Conservation (phyloP, 1,140 invertebrate species). For the Aporrectodea caliginosa region DNA sequence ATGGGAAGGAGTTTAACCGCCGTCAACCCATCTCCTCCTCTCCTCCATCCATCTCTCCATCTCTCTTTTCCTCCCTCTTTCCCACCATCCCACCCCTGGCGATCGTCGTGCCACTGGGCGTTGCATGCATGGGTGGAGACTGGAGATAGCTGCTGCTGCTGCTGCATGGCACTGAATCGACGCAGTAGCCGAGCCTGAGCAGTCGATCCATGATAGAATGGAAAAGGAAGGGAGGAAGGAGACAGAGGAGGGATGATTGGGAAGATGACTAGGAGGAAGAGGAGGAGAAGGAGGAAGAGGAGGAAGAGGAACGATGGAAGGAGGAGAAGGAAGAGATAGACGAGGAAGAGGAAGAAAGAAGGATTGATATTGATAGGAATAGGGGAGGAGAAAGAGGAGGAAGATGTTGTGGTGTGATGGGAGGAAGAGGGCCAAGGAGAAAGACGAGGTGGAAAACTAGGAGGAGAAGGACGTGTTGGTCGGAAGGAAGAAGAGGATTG, state of each 20-base stretch:
- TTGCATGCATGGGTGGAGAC: background rate
- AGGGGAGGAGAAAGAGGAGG: background rate
- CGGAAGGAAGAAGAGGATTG: background rate
- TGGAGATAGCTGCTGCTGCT: too few species aligned
- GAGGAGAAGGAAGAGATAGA: background rate
- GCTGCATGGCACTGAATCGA: too few species aligned
- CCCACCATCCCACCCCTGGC: background rate
- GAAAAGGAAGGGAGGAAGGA: background rate
- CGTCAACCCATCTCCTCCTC: too few species aligned
- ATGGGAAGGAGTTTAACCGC: too few species aligned
- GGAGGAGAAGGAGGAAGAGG: background rate
- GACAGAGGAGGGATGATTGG: background rate
- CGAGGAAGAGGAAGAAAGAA: background rate
- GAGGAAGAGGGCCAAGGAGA: background rate
- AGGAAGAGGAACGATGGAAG: background rate
- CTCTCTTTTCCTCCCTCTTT: too few species aligned
- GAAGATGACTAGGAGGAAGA: background rate
- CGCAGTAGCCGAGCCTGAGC: too few species aligned
- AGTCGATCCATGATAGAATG: background rate
- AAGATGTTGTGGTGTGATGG: background rate
- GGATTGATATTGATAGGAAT: background rate
- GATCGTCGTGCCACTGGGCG: background rate
- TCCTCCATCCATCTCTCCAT: too few species aligned
- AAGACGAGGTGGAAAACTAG: background rate
- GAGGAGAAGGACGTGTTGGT: background rate